These are phyloP conservation scores for Temnothorax curvispinosus DNA, from an alignment of 1,140 invertebrate species.

Conservation along the genomic window DNA sequence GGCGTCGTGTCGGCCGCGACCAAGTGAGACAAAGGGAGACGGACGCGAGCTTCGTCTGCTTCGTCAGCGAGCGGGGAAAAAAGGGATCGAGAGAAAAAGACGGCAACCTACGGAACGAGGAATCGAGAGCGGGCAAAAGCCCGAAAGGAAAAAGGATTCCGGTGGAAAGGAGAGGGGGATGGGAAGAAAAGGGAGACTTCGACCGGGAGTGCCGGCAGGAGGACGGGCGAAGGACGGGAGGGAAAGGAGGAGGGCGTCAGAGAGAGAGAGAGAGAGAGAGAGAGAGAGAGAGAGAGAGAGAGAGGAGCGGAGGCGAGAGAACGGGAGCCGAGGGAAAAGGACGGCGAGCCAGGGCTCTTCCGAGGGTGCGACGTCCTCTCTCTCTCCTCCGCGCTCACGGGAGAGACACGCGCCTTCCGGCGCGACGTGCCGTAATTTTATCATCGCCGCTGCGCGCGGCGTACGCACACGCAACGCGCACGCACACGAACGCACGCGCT, in stretches of 20 bases:
- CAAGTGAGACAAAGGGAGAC: constrained; percentile 10
- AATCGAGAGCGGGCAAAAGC: constrained; percentile 1
- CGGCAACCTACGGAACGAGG: not conserved
- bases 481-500: not conserved
- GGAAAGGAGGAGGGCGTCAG: not conserved
- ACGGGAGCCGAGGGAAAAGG: too few species aligned
- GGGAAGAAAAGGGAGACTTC: not conserved
- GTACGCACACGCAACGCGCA: not conserved
- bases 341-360: not conserved
- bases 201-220: constrained; percentile 3
- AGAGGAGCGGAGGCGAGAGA: too few species aligned
- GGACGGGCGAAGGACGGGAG: not conserved
- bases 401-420: constrained; percentile 1
- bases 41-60: not conserved
- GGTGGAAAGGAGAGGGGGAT: not conserved
- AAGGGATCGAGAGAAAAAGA: not conserved
- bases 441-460: not conserved
- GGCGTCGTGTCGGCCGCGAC: constrained; percentile 29
- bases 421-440: not conserved
- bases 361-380: constrained; percentile 8
- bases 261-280: too few species aligned
- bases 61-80: not conserved
- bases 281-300: too few species aligned
- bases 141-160: constrained; percentile 8
- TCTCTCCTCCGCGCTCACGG: not conserved